Evolutionary conservation across 2,888 invertebrate genomes (phyloP).

Genomic region (Strigamia crassipes): DNA sequence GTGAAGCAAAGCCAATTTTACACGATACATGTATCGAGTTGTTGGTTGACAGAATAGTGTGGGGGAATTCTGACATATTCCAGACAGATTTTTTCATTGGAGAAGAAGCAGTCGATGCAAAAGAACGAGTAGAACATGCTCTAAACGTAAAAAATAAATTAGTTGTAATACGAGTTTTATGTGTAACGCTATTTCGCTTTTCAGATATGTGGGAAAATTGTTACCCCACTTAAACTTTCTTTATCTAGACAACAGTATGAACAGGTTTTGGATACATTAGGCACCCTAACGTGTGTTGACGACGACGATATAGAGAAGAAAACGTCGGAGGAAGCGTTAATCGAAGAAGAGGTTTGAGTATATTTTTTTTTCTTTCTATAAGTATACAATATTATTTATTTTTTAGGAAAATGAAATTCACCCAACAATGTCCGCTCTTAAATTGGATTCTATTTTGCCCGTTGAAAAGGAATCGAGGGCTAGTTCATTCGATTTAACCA

Average conservation of each 20-base stretch:
- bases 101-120: slow-evolving; percentile 51
- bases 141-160: slow-evolving; percentile 3
- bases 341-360: slow-evolving; percentile 19
- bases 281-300: slow-evolving; percentile 51
- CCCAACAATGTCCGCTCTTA: slow-evolving; percentile 50
- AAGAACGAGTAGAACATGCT: not conserved
- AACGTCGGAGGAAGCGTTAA: not conserved
- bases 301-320: slow-evolving; percentile 43
- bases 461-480: slow-evolving; percentile 6
- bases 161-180: not conserved
- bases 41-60: slow-evolving; percentile 63
- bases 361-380: not conserved
- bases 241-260: slow-evolving; percentile 86
- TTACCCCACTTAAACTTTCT: slow-evolving; percentile 82
- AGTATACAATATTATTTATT: slow-evolving; percentile 50
- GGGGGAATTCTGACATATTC: no score
- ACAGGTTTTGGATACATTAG: slow-evolving; percentile 69
- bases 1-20: slow-evolving; percentile 78
- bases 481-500: not conserved
- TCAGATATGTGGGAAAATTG: slow-evolving; percentile 75
- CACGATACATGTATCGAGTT: slow-evolving; percentile 85
- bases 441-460: slow-evolving; percentile 46
- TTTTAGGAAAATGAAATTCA: slow-evolving; percentile 31
- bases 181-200: not conserved
- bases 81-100: slow-evolving; percentile 51